A percentile compares a stretch with the other conserved stretches of the same genome.
Conservation (phyloP, 2,888 invertebrate species). For the Ametastegia equiseti region DNA sequence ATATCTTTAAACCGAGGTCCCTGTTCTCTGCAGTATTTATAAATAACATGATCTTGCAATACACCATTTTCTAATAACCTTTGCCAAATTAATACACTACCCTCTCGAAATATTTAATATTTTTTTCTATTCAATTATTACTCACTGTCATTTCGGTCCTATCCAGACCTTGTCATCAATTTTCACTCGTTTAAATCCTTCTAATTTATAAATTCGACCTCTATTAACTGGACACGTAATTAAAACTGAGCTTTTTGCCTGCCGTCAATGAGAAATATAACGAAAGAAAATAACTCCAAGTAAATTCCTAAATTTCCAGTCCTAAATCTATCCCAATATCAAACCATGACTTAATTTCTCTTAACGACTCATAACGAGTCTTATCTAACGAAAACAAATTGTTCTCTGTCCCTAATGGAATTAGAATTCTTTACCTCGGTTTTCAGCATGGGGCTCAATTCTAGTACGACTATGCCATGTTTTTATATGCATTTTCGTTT, state of each 20-base stretch:
- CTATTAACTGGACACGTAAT: no score
- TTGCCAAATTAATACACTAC: neutral
- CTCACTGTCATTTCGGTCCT: neutral
- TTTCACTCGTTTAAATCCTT: neutral
- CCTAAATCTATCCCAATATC: neutral
- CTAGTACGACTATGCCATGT: neutral
- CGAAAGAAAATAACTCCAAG: neutral
- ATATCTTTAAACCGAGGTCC: slow-evolving; percentile 52
- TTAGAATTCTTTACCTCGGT: no score
- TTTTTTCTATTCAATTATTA: neutral
- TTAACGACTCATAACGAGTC: neutral
- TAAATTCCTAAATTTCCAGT: neutral
- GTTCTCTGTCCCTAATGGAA: no score
- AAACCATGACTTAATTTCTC: neutral
- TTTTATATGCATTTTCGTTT: slow-evolving; percentile 17
- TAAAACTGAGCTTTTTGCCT: no score
- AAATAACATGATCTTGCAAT: slow-evolving; percentile 55
- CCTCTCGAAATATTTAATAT: slow-evolving; percentile 45
- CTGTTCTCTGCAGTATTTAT: slow-evolving; percentile 51
- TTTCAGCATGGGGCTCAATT: no score
- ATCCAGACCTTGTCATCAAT: neutral
- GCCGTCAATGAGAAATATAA: neutral
- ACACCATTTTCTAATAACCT: slow-evolving; percentile 4
- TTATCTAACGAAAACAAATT: neutral
- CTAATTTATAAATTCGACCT: neutral